A percentile compares a stretch with the other conserved stretches of the same genome.
Conservation (phyloP, 2,113 vertebrate species). For the Indri indri region DNA sequence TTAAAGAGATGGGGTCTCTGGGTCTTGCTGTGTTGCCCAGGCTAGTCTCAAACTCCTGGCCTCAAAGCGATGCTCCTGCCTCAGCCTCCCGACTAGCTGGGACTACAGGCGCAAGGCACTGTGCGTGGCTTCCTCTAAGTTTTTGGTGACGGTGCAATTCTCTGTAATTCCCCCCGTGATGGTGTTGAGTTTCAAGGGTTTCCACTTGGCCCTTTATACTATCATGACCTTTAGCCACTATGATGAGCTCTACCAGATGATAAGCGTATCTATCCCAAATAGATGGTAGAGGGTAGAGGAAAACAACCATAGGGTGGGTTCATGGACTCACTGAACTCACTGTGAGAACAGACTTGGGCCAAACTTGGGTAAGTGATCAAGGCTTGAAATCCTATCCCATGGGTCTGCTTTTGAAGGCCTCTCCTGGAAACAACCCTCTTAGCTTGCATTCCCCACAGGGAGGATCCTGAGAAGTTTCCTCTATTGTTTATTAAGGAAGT, state of each 20-base stretch:
- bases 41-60: no score
- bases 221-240: neutral
- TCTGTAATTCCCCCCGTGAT: neutral
- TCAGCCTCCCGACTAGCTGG: no score
- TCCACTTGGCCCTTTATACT: neutral
- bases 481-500: neutral
- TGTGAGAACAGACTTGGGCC: neutral
- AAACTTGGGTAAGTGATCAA: neutral
- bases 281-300: neutral
- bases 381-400: neutral
- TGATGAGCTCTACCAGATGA: neutral
- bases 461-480: neutral
- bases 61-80: no score
- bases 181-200: neutral
- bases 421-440: neutral
- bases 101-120: neutral
- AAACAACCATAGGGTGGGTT: neutral
- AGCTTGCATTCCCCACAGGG: neutral
- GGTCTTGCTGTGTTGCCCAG: no score
- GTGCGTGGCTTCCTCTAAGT: neutral
- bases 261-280: neutral
- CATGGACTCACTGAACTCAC: neutral
- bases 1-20: no score
- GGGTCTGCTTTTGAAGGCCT: neutral
- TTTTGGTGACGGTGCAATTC: neutral